Evolutionary conservation across 2,888 invertebrate genomes (phyloP), one percentile per base, ranked within the genome.

Genomic region (Scrobipalpa atriplicella): DNA sequence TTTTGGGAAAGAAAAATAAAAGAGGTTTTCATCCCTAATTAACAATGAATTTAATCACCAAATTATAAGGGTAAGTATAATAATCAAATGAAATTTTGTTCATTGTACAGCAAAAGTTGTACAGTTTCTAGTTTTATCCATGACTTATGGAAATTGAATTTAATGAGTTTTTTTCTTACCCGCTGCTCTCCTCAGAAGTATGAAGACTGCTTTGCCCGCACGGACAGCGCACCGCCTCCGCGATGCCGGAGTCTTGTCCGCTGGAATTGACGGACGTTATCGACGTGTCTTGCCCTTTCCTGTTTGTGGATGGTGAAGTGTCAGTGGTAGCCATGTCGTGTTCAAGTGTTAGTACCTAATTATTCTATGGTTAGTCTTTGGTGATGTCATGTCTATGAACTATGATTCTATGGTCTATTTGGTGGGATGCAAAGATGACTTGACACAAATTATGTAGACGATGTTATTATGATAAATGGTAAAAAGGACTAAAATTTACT

Each of bases 251-350:
- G 89, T 97, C 96, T 81, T 96, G 96, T 16, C 96, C 96, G 79
- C 96, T 96, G 75, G 96, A 97, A 92, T 96, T 96, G 76, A 96
- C 93, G 72, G 96, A 96, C 76, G 96, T 95, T 86, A 96, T 94
- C 71, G 96, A 96, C 66, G 95, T 95, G 85, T 96, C 96, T 73
- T 90, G 90, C 72, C 89, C 90, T 77, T 90, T 91, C 89, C 92
- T 92, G 85, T 52, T n/a, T 67, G 67, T 69, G 67, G 64, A 67
- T n/a, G 65, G 67, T 69, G 67, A 62, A 67, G 67, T 67, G 47
- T 47, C 47, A 5, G 47, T 47, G 47, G n/a, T 47, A 47, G 39
- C 39, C 11, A 64, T 64, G 56, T 19, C 61, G 19, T 62, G 58
- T 58, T n/a, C 36, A 58, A 38, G 58, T 58, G 10, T n/a, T n/a